Conservation (phyloP, 2,888 invertebrate genomes). For the Andricus curvator region DNA sequence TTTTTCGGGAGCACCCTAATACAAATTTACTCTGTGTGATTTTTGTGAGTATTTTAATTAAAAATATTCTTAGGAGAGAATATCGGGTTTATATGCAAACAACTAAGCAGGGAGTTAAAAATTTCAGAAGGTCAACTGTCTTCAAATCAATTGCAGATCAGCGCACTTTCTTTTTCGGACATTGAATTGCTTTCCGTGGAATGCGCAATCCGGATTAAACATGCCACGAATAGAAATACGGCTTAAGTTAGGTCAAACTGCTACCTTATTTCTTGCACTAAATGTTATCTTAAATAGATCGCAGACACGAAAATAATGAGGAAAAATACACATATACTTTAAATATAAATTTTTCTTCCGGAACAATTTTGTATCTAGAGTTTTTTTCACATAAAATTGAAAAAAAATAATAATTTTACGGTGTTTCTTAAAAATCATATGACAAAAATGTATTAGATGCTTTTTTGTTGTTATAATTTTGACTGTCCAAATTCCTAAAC, state of each 20-base stretch:
- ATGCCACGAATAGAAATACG: constrained; percentile 22
- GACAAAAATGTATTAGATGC: too few relatives aligned
- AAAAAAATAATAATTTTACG: too few relatives aligned
- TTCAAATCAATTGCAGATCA: constrained; percentile 3
- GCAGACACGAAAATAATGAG: background rate
- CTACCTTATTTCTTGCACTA: background rate
- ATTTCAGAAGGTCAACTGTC: background rate
- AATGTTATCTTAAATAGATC: background rate
- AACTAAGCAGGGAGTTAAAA: background rate
- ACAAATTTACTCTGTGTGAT: too few relatives aligned
- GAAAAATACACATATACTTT: too few relatives aligned
- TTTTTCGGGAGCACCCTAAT: too few relatives aligned
- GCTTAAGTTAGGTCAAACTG: background rate
- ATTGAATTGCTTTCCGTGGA: constrained; percentile 15
- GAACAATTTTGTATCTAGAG: too few relatives aligned
- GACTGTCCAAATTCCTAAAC: background rate
- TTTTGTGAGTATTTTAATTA: too few relatives aligned
- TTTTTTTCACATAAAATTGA: too few relatives aligned
- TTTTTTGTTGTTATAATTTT: background rate
- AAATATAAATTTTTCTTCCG: too few relatives aligned
- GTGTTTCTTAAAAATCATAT: too few relatives aligned
- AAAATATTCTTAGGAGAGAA: too few relatives aligned
- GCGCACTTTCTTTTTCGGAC: constrained; percentile 12
- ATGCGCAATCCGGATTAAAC: constrained; percentile 22
- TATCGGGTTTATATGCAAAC: background rate